Base-by-base conservation (phyloP, 1,140 invertebrate species). In the Sminthurides bifidus region DNA sequence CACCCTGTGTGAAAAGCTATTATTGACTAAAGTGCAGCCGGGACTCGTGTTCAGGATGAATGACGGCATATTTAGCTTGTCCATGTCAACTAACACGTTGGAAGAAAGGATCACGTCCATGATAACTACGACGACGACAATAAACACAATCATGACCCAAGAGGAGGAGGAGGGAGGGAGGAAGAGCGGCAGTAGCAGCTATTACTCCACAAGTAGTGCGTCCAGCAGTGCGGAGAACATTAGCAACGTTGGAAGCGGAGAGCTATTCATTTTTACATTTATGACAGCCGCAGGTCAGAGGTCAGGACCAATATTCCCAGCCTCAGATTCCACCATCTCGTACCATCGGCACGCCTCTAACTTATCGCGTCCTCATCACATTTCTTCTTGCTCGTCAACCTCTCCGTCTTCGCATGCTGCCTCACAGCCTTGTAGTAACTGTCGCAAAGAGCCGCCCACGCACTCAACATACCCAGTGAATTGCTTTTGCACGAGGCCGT, bases 221-320 rank as follows among this genome's bases (percentile, higher is more conserved):
- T 52, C 56, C 14, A 56, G 56, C 44, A 61, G 60, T 52, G 56
- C 52, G 14, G 52, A 58, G 31, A 59, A 58, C 30, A 61, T 61
- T 19, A 61, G 56, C 35, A 58, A 46, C 3, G 52, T 58, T 10
- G 52, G 55, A 31, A 55, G 59, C 44, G 60, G 60, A 3, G 56
- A 61, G 38, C 52, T 48, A 2, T 43, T 33, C 0, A 38, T 58
- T 1, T 44, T 61, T 35, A 59, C 60, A 2, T 61, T 59, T 29
- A 15, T 61, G 27, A 44, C 45, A 6, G 44, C 52, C 12, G 35
- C n/a, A n/a, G n/a, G 21, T 19, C 30, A 37, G 3, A n/a, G 19
- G 2, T 38, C 23, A 41, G 17, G 26, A 5, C 27, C 17, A 14
- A n/a, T 5, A 2, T n/a, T 3, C 17, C 15, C 38, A 6, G 24